Percentiles rank a stretch among this genome's conserved stretches.
These are phyloP conservation scores for Thysanoteuthis rhombus DNA, from an alignment of 2,888 invertebrate genomes.

Conservation along the genomic window DNA sequence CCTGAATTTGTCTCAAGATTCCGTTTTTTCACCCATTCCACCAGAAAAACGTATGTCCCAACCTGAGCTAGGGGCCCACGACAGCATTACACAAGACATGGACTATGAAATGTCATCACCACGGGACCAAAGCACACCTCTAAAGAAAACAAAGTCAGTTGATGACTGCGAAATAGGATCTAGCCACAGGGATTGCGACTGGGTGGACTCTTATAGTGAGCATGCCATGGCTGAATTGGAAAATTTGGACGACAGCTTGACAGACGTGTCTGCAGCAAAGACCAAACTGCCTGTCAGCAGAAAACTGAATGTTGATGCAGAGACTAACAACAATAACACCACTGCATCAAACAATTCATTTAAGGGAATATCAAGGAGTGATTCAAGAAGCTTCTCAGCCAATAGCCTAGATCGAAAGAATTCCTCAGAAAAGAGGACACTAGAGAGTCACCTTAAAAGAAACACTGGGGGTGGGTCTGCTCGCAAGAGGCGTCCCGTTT, in stretches of 20 bases:
- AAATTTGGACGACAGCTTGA: conserved; percentile 50
- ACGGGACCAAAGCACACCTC: background rate
- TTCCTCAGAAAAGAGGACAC: conserved; percentile 23
- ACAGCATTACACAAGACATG: conserved; percentile 22
- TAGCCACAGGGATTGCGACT: conserved; percentile 37
- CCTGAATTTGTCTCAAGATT: background rate
- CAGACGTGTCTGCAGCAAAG: background rate
- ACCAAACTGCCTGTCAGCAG: background rate
- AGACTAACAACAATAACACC: background rate
- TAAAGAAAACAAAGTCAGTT: conserved; percentile 19
- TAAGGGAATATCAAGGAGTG: conserved; percentile 14
- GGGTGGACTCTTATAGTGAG: conserved; percentile 58
- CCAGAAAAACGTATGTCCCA: background rate
- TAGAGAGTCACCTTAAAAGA: conserved; percentile 26
- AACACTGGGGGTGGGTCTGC: conserved; percentile 37
- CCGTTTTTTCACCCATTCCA: background rate
- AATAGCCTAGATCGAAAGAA: conserved; percentile 25
- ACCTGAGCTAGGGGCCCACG: background rate
- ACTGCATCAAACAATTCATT: conserved; percentile 13
- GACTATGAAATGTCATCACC: conserved; percentile 23
- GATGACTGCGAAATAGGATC: conserved; percentile 37
- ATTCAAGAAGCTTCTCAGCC: background rate
- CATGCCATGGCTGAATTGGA: conserved; percentile 64
- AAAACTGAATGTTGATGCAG: conserved; percentile 31
- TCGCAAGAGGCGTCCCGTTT: conserved; percentile 49